Percentiles rank a stretch among this genome's conserved stretches.
Evolutionary conservation across 92 coral and sea anemone genomes (phyloP).

Genomic region (Metridium senile): DNA sequence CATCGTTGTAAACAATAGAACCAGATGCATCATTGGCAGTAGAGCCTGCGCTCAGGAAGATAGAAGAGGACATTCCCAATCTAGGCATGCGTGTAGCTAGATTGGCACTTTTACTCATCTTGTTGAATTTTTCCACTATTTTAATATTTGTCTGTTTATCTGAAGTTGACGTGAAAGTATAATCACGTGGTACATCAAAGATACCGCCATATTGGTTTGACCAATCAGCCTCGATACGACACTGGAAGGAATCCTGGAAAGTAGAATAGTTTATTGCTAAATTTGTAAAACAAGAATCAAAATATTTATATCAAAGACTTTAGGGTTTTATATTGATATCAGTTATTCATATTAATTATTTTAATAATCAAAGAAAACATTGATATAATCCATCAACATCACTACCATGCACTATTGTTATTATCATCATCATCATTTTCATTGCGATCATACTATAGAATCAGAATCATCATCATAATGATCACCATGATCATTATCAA

Average conservation of each 20-base stretch:
- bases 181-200: conserved; percentile 53
- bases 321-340: no score
- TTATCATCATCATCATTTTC: no score
- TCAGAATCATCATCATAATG: no score
- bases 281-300: not conserved
- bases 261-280: not conserved
- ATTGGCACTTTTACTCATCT: conserved; percentile 41
- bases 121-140: conserved; percentile 43
- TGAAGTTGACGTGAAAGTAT: conserved; percentile 51
- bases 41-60: conserved; percentile 42
- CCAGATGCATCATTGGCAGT: conserved; percentile 46
- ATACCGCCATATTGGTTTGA: conserved; percentile 59
- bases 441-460: no score
- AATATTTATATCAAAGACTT: no score
- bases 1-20: conserved; percentile 48
- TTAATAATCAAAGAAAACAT: no score
- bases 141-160: conserved; percentile 53
- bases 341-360: no score
- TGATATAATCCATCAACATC: no score
- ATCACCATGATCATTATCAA: no score
- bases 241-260: conserved; percentile 57
- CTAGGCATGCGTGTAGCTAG: conserved; percentile 64
- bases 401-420: no score
- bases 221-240: conserved; percentile 65
- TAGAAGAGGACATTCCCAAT: conserved; percentile 28